Evolutionary conservation across 2,888 invertebrate species (phyloP), one percentile per base, ranked within the genome.

Genomic region (Diplolepis rosae): DNA sequence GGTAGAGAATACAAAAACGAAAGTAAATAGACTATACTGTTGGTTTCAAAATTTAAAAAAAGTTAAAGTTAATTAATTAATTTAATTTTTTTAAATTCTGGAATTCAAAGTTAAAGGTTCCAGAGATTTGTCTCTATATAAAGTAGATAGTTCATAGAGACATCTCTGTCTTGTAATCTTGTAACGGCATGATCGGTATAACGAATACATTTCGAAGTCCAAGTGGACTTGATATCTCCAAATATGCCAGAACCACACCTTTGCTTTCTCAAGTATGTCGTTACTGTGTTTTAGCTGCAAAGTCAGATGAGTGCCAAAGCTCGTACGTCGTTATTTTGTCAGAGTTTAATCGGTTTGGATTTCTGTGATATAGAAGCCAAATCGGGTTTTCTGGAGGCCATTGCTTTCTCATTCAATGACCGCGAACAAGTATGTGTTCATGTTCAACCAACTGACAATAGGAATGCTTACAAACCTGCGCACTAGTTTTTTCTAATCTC

Each of bases 131-230:
- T n/a, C n/a, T n/a, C n/a, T n/a, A n/a, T n/a, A n/a, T n/a, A n/a
- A n/a, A n/a, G n/a, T n/a, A n/a, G n/a, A n/a, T n/a, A n/a, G n/a
- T n/a, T n/a, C n/a, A 5, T 5, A 15, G n/a, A 42, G 15, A 42
- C 42, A 42, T 42, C 15, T 42, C 42, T 42, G 42, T 42, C 45
- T 45, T 9, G 45, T 45, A 45, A 45, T 45, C 45, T 45, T 9
- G 39, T 61, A 61, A 61, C 61, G 61, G 61, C 39, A 39, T 56
- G 32, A 32, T 11, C 61, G 61, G 61, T 61, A 39, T 56, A 56
- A 32, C 18, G 28, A 54, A 28, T n/a, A n/a, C 18, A 32, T 56
- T n/a, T 61, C 35, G 6, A 56, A 56, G 30, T 30, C 6, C 30
- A 28, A 61, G 24, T 39, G 24, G 24, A 22, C 9, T 39, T 22